phyloP scores from a whole-genome alignment of 2,113 vertebrate genomes.

The Cyanoliseus patagonus region DNA sequence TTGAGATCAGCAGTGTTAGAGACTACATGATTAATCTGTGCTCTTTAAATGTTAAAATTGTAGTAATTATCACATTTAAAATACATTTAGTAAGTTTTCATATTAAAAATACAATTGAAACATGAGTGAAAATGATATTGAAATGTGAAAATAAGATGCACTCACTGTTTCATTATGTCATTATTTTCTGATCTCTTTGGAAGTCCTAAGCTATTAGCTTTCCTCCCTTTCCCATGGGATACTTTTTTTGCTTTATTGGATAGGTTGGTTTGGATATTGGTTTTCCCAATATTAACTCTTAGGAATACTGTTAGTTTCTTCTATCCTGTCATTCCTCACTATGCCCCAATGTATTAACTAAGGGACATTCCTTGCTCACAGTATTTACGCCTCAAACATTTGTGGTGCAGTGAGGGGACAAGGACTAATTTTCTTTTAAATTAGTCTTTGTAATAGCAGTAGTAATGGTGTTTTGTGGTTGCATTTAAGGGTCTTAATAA shows the following conservation, averaged over 20 bases:
- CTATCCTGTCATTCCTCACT: not conserved
- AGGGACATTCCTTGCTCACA: not conserved
- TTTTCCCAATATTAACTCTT: not conserved
- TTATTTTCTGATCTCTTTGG: not conserved
- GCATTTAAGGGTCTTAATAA: not conserved
- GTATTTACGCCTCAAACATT: not conserved
- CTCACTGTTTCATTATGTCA: not conserved
- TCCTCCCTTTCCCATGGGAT: not conserved
- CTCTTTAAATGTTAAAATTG: slow-evolving; percentile 2
- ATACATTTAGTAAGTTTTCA: not conserved
- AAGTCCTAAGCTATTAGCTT: not conserved
- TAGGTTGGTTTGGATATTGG: not conserved
- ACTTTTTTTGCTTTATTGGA: not conserved
- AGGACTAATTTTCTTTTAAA: not conserved
- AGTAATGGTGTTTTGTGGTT: not conserved
- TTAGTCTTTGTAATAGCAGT: not conserved
- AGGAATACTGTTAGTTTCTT: not conserved
- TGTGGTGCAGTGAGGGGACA: not conserved
- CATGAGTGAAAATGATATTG: not conserved
- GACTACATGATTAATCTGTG: not conserved
- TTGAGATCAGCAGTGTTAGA: not conserved
- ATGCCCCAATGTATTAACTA: not conserved
- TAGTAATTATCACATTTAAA: not conserved
- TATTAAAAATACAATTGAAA: slow-evolving; percentile 14
- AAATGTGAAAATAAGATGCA: not conserved